Percentiles rank a stretch among this genome's conserved stretches.
Conservation (phyloP, 2,888 invertebrate genomes). For the Troilus luridus region DNA sequence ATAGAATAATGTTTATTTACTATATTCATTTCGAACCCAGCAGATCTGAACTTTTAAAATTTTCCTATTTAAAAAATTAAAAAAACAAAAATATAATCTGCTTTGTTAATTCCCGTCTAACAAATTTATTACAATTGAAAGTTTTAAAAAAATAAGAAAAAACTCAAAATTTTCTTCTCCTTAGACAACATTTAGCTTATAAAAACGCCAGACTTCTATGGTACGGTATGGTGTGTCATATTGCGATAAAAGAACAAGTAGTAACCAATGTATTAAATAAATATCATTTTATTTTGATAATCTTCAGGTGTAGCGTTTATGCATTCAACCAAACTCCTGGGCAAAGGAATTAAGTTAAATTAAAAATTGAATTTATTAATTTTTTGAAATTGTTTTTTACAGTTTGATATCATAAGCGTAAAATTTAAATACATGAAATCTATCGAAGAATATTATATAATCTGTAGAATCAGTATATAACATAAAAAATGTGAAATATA, state of each 20-base stretch:
- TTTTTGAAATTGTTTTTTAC: not conserved
- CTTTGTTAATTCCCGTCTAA: not conserved
- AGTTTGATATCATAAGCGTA: not conserved
- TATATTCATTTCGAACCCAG: not conserved
- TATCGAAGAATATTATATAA: not conserved
- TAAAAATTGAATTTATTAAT: not conserved
- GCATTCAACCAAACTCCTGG: not conserved
- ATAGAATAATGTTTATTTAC: not conserved
- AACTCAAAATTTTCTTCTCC: not conserved
- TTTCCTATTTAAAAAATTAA: not conserved
- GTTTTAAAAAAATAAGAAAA: not conserved
- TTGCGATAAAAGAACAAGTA: not conserved
- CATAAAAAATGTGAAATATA: not conserved
- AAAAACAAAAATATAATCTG: not conserved
- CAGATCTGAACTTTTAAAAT: not conserved
- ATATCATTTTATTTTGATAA: not conserved
- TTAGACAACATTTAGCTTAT: not conserved
- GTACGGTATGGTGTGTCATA: not conserved
- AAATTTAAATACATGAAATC: not conserved
- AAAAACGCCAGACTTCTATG: not conserved
- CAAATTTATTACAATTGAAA: not conserved
- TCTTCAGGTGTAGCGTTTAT: not conserved
- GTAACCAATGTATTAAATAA: not conserved
- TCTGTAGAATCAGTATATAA: not conserved
- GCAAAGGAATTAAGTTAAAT: not conserved